phyloP scores from a whole-genome alignment of 2,113 vertebrate species.

The Thymallus thymallus region DNA sequence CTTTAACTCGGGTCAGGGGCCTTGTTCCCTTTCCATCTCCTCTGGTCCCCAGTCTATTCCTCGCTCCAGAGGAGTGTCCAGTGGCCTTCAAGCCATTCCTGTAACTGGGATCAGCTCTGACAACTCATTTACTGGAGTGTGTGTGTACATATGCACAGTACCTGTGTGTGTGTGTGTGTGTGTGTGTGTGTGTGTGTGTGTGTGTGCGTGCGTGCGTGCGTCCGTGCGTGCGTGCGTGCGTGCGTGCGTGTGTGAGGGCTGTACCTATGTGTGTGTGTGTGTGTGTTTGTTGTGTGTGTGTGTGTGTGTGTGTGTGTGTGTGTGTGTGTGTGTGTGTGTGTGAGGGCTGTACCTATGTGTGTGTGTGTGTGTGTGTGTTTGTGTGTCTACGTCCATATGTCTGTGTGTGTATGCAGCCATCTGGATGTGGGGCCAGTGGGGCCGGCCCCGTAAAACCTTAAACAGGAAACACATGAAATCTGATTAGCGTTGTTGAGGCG shows the following conservation, averaged over 20 bases:
- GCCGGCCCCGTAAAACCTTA: constrained; percentile 71
- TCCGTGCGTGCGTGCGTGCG: no score
- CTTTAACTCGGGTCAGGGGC: background rate
- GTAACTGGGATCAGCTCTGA: constrained; percentile 76
- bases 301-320: constrained; percentile 44
- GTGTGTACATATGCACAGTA: background rate
- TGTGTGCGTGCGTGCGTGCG: constrained; percentile 68
- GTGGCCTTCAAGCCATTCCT: constrained; percentile 50
- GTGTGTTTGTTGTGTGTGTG: constrained; percentile 76
- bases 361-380: constrained; percentile 58
- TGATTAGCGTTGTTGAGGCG: constrained; percentile 81
- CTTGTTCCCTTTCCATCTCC: background rate
- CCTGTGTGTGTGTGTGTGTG: constrained; percentile 62
- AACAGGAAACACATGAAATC: constrained; percentile 87
- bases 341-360: background rate
- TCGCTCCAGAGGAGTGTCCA: background rate
- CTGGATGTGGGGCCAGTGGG: constrained; percentile 74
- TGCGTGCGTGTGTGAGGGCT: background rate
- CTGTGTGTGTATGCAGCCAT: constrained; percentile 74
- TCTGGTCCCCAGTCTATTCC: background rate
- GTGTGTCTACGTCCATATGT: constrained; percentile 7
- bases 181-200: background rate
- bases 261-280: constrained; percentile 10
- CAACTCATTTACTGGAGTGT: constrained; percentile 67
- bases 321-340: constrained; percentile 46